Percentiles rank a stretch among this genome's conserved stretches.
Evolutionary conservation across 2,797 vertebrate genomes (phyloP).

Genomic region (Lithobates pipiens): DNA sequence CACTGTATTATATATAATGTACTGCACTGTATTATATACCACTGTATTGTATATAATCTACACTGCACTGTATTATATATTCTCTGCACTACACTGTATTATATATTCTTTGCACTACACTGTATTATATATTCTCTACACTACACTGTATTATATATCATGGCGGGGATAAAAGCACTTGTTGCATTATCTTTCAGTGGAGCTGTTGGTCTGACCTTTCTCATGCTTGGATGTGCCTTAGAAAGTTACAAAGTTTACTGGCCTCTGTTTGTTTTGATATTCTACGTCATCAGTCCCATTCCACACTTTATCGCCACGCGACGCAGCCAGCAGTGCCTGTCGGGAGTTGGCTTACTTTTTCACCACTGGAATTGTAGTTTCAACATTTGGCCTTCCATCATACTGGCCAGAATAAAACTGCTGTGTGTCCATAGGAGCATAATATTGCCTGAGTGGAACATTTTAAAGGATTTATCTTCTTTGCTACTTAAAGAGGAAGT

Average conservation of each 20-base stretch:
- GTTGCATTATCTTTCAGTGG: slow-evolving; percentile 93
- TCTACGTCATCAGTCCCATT: slow-evolving; percentile 89
- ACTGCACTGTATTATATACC: too few relatives aligned
- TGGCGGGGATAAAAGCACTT: slow-evolving; percentile 84
- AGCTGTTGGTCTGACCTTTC: slow-evolving; percentile 92
- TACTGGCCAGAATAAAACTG: slow-evolving; percentile 83
- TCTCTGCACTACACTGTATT: too few relatives aligned
- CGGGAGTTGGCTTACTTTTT: slow-evolving; percentile 92
- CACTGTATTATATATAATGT: too few relatives aligned
- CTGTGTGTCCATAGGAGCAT: too few relatives aligned
- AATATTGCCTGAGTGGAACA: too few relatives aligned
- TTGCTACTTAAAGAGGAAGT: too few relatives aligned
- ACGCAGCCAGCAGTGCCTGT: slow-evolving; percentile 91
- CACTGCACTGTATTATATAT: too few relatives aligned
- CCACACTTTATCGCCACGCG: slow-evolving; percentile 89
- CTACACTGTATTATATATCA: too few relatives aligned
- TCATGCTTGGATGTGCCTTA: slow-evolving; percentile 91
- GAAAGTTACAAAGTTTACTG: slow-evolving; percentile 91
- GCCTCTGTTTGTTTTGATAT: slow-evolving; percentile 93
- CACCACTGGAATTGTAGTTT: slow-evolving; percentile 95
- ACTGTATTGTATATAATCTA: too few relatives aligned
- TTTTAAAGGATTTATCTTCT: too few relatives aligned
- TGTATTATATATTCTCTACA: too few relatives aligned
- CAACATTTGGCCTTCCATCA: slow-evolving; percentile 88
- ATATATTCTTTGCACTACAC: too few relatives aligned